phyloP scores from a whole-genome alignment of 64 coral and sea anemone genomes.

The Actinia tenebrosa region DNA sequence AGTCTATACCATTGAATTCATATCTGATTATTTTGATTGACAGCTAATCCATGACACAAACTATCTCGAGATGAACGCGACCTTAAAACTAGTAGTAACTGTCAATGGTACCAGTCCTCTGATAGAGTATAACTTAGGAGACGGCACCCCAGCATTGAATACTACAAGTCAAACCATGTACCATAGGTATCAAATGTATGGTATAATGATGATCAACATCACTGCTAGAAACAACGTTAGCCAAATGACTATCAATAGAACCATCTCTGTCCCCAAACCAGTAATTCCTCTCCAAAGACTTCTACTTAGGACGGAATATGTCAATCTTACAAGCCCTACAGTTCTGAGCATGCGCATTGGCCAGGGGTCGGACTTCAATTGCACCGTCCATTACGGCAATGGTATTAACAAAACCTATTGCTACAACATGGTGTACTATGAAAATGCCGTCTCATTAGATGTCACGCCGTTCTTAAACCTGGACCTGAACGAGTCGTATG shows the following conservation, averaged over 20 bases:
- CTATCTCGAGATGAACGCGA: conserved; percentile 55
- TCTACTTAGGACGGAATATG: background rate
- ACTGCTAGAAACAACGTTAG: conserved; percentile 52
- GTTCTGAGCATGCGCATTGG: conserved; percentile 21
- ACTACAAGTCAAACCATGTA: background rate
- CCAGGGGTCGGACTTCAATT: conserved; percentile 67
- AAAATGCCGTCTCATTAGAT: conserved; percentile 31
- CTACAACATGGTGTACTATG: conserved; percentile 48
- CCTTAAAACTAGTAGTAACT: conserved; percentile 8
- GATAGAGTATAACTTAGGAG: conserved; percentile 36
- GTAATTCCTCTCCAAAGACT: conserved; percentile 35
- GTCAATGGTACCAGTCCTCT: conserved; percentile 45
- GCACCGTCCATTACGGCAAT: conserved; percentile 41
- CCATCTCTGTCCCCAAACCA: conserved; percentile 44
- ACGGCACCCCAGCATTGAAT: conserved; percentile 13
- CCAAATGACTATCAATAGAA: background rate
- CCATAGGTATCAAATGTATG: conserved; percentile 25
- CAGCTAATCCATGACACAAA: background rate
- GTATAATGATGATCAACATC: conserved; percentile 21
- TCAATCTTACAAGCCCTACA: conserved; percentile 29
- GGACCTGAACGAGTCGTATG: conserved; percentile 9
- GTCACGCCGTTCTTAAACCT: conserved; percentile 58
- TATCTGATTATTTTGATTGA: background rate
- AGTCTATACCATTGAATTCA: background rate
- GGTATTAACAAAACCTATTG: conserved; percentile 10